phyloP scores from a whole-genome alignment of 2,797 vertebrate genomes.

The Sylvia borin region DNA sequence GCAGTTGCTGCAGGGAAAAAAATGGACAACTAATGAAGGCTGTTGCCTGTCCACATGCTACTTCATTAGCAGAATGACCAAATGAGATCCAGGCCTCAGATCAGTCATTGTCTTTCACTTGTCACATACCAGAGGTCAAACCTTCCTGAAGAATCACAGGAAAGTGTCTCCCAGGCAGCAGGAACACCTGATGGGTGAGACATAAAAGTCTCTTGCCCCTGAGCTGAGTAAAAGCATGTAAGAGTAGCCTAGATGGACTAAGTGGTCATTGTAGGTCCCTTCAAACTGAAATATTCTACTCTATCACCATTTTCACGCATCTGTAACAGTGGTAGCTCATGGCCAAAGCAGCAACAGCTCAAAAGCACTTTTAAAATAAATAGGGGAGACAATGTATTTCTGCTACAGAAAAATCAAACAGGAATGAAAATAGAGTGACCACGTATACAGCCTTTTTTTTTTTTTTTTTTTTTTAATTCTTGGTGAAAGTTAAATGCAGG shows the following conservation, averaged over 20 bases:
- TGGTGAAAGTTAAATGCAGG: background rate
- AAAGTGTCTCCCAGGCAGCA: background rate
- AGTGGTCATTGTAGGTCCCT: background rate
- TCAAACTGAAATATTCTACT: background rate
- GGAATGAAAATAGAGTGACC: background rate
- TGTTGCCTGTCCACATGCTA: background rate
- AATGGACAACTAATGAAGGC: background rate
- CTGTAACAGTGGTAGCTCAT: background rate
- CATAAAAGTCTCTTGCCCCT: background rate
- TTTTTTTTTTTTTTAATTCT: background rate
- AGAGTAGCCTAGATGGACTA: background rate
- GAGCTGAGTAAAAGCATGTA: background rate
- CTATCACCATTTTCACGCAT: background rate
- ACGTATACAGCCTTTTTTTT: background rate
- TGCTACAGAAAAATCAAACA: background rate
- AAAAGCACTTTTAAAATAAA: conserved; percentile 7
- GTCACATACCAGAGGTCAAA: background rate
- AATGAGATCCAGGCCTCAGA: background rate
- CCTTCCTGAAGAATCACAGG: background rate
- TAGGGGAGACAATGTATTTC: background rate
- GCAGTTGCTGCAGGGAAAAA: background rate
- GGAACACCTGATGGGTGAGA: background rate
- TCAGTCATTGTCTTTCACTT: background rate
- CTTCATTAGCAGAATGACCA: background rate
- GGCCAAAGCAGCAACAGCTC: background rate